phyloP scores from a whole-genome alignment of 2,888 invertebrate species.

The Apotomis turbidana region DNA sequence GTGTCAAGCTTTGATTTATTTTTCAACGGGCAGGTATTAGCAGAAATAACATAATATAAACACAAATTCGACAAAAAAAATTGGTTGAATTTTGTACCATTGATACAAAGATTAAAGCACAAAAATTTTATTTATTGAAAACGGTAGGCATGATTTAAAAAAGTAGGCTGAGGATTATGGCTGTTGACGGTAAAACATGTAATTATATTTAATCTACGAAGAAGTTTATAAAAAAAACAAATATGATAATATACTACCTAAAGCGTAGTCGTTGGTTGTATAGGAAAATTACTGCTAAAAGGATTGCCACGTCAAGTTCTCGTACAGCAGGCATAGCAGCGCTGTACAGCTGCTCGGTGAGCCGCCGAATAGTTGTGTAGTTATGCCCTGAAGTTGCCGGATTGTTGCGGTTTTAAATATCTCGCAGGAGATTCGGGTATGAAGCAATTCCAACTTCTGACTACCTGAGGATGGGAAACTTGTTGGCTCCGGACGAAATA shows the following conservation, averaged over 20 bases:
- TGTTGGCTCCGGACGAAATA: background rate
- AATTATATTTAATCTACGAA: too few relatives aligned
- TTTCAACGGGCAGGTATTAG: slow-evolving; percentile 54
- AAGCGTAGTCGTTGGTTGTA: background rate
- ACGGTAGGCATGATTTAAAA: too few relatives aligned
- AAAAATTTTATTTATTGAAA: too few relatives aligned
- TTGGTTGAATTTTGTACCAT: too few relatives aligned
- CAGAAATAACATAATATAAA: slow-evolving; percentile 48
- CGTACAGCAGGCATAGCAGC: background rate
- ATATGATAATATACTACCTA: background rate
- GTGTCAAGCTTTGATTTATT: slow-evolving; percentile 59
- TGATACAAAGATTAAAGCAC: too few relatives aligned
- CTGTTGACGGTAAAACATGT: too few relatives aligned
- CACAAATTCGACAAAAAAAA: too few relatives aligned
- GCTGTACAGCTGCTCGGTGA: background rate
- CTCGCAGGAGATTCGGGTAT: slow-evolving; percentile 21
- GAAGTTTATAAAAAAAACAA: too few relatives aligned
- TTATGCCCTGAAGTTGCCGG: slow-evolving; percentile 2
- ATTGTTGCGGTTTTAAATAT: slow-evolving; percentile 34
- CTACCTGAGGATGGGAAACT: background rate
- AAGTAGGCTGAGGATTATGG: too few relatives aligned
- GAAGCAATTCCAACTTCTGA: slow-evolving; percentile 4
- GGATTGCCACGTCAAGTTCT: background rate
- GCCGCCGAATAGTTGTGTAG: slow-evolving; percentile 7
- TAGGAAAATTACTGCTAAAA: background rate